Base-by-base conservation (phyloP, 2,888 invertebrate species). In the Cremastobaeus sp. region DNA sequence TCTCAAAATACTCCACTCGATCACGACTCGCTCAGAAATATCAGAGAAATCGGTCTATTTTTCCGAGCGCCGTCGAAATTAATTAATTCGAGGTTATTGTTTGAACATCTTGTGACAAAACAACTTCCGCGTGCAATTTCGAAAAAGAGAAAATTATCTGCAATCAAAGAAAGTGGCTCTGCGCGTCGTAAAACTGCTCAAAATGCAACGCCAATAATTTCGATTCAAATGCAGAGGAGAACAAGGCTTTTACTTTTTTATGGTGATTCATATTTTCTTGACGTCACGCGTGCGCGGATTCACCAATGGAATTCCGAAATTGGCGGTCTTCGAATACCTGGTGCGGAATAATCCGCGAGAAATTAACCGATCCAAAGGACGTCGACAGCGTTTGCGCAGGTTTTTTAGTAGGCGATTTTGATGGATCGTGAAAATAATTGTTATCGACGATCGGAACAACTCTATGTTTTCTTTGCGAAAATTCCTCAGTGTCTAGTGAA, bases 181-280 rank as follows among this genome's bases (percentile, higher is more conserved):
- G 12, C 37, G 14, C 15, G 45, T 64, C 43, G 30, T 41, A 64
- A 54, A 64, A 34, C 21, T 18, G 25, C 34, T 64, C 47, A 64
- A 62, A 62, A 34, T 25, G 48, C 34, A 34, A 64, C 43, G 35
- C 35, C 64, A 39, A 54, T 55, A 9, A 17, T 43, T 64, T 47
- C 39, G 28, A 43, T 43, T 52, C 41, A 25, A 30, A 55, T 6
- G 39, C 50, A 37, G 8, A 4, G 28, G 18, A 5, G 25, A 11
- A 21, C 64, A 30, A 64, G 54, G 45, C 64, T 64, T 64, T 64
- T 64, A 54, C 64, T 45, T 41, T 43, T 59, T 54, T 62, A 64
- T 25, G 18, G 21, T n/a, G 43, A 32, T 15, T 62, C 15, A 28
- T 18, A 41, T 62, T 62, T 32, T 47, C 11, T 3, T 43, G 43